These are phyloP conservation scores for Eupeodes corollae DNA, from an alignment of 1,140 invertebrate species.

Conservation along the genomic window DNA sequence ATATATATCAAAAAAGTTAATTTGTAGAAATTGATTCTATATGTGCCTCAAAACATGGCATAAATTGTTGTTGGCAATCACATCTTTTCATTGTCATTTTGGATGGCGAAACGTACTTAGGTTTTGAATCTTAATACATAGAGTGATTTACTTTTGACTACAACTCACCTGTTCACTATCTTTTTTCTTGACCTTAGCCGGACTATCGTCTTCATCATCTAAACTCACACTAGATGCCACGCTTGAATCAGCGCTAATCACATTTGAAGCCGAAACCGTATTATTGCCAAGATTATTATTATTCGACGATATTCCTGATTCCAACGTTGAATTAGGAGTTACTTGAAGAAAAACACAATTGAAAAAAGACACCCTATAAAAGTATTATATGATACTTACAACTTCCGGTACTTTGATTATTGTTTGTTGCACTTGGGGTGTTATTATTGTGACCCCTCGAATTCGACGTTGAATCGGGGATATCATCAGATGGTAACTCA, in stretches of 20 bases:
- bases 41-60: too few species aligned
- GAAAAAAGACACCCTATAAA: background rate
- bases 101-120: too few species aligned
- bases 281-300: slow-evolving; percentile 31
- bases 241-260: slow-evolving; percentile 36
- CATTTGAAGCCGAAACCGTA: slow-evolving; percentile 30
- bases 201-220: slow-evolving; percentile 34
- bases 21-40: too few species aligned
- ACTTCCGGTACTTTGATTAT: slow-evolving; percentile 43
- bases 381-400: slow-evolving; percentile 18
- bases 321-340: slow-evolving; percentile 34
- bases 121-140: too few species aligned
- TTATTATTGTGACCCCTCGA: slow-evolving; percentile 63
- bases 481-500: slow-evolving; percentile 64
- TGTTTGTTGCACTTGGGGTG: slow-evolving; percentile 61
- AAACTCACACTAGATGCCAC: slow-evolving; percentile 35
- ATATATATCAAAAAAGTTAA: too few species aligned
- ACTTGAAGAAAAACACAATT: slow-evolving; percentile 11
- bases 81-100: too few species aligned
- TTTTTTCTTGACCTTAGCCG: slow-evolving; percentile 36
- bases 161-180: slow-evolving; percentile 25
- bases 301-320: slow-evolving; percentile 34
- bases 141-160: too few species aligned
- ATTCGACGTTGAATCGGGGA: slow-evolving; percentile 52
- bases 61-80: too few species aligned